Evolutionary conservation across 2,797 vertebrate species (phyloP), one percentile per base, ranked within the genome.

Genomic region (Oreonectes daqikongensis): DNA sequence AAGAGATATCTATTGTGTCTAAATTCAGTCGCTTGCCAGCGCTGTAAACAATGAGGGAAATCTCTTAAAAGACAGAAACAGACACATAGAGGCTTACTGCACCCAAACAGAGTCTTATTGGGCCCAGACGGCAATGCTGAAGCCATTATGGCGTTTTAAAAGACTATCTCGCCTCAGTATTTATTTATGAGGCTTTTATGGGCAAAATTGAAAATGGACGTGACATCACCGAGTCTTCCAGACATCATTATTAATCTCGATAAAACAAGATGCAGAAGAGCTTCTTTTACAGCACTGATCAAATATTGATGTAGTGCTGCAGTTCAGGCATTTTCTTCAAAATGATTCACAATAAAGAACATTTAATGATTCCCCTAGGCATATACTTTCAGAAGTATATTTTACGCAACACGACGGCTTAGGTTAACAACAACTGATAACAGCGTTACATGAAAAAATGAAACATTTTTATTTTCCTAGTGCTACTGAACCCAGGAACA

Each of bases 101-200:
- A 76, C 22, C 42, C 74, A 26, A 63, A n/a, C 48, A 22, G 20
- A 71, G 50, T 11, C 59, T 68, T 76, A 59, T 48, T 59, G 52
- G 15, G n/a, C 40, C 30, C 10, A 7, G 32, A 26, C 20, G 28
- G 14, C 20, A 30, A 35, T 50, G 30, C 20, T 14, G 28, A 20
- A 59, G 26, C 53, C 74, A 76, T 69, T 68, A 76, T 24, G n/a
- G 32, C 20, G 9, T 68, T 60, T 64, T 71, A 66, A 46, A 18
- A 20, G 28, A 24, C 67, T 22, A 48, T 12, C 22, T 20, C 22
- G 38, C 46, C 66, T 53, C 78, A 55, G 9, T 57, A 48, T 20
- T 75, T 65, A 75, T 71, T 80, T 57, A 77, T 59, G 46, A 61
- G 7, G n/a, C 68, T 67, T 67, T 67, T 61, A 76, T 57, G n/a